phyloP scores from a whole-genome alignment of 2,888 invertebrate genomes.

The Leptinotarsa peninsularis region DNA sequence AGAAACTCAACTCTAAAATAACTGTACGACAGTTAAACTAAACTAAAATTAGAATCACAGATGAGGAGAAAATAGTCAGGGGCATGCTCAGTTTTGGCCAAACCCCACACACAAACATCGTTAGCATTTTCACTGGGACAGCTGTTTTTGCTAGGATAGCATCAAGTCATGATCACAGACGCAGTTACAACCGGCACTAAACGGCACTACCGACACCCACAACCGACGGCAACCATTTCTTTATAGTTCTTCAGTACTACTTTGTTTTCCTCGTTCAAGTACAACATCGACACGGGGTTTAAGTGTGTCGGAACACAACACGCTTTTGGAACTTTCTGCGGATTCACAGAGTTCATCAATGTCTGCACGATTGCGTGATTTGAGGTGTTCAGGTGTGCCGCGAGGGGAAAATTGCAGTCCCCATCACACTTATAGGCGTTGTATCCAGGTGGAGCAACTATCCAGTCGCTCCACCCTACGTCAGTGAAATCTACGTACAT shows the following conservation, averaged over 20 bases:
- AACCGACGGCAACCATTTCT: conserved; percentile 98
- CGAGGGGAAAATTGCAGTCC: conserved; percentile 92
- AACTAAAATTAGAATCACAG: conserved; percentile 62
- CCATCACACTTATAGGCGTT: conserved; percentile 97
- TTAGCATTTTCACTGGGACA: conserved; percentile 41
- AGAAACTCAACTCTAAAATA: conserved; percentile 32
- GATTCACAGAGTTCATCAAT: conserved; percentile 93
- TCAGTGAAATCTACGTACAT: conserved; percentile 96
- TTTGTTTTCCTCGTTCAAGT: conserved; percentile 94
- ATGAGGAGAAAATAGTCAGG: conserved; percentile 51
- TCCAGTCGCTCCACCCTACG: conserved; percentile 99
- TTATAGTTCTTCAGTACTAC: conserved; percentile 98
- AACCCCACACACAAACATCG: conserved; percentile 32
- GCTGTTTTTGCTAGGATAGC: conserved; percentile 38
- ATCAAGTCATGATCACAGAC: conserved; percentile 48
- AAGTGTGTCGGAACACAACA: conserved; percentile 98
- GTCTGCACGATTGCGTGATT: conserved; percentile 99
- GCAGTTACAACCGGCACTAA: conserved; percentile 27
- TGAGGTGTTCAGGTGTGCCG: conserved; percentile 94
- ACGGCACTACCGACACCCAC: conserved; percentile 88
- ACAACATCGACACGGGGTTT: conserved; percentile 95
- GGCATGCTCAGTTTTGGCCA: conserved; percentile 28
- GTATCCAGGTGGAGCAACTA: conserved; percentile 95
- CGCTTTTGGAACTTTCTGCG: conserved; percentile 89
- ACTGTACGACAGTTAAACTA: conserved; percentile 35